Evolutionary conservation across 2,888 invertebrate species (phyloP).

Genomic region (Callyntrura sp.): DNA sequence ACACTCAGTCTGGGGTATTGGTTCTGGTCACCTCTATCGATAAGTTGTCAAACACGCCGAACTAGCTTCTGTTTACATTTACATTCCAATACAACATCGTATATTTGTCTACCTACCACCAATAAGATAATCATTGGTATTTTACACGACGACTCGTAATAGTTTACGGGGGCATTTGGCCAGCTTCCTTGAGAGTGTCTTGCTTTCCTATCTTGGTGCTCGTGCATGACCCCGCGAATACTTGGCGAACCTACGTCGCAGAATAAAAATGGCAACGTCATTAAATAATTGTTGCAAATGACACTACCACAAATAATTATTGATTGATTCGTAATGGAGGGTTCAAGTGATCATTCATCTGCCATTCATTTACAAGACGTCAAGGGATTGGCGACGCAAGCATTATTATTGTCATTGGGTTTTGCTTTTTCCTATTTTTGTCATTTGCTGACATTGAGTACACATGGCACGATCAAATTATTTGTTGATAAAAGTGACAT

Average conservation of each 20-base stretch:
- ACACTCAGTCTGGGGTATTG: no score
- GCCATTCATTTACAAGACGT: conserved; percentile 22
- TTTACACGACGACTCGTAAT: no score
- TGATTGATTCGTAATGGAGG: not conserved
- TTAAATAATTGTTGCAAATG: not conserved
- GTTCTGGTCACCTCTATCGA: no score
- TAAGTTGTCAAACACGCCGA: not conserved
- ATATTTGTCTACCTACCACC: no score
- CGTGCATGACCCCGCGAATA: not conserved
- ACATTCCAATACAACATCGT: no score
- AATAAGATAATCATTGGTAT: no score
- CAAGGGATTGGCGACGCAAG: not conserved
- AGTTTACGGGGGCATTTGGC: no score
- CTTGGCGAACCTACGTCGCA: not conserved
- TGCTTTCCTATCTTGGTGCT: no score
- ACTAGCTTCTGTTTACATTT: not conserved
- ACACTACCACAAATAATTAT: not conserved
- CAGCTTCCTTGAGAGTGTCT: no score
- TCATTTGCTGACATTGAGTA: conserved; percentile 37
- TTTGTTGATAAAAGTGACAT: conserved; percentile 67
- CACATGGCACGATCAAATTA: conserved; percentile 41
- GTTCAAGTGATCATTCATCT: conserved; percentile 2
- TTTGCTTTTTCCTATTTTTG: conserved; percentile 10
- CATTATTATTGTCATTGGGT: not conserved
- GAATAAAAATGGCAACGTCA: not conserved